A percentile compares a stretch with the other conserved stretches of the same genome.
Conservation (phyloP, 2,888 invertebrate species). For the Thereva unica region DNA sequence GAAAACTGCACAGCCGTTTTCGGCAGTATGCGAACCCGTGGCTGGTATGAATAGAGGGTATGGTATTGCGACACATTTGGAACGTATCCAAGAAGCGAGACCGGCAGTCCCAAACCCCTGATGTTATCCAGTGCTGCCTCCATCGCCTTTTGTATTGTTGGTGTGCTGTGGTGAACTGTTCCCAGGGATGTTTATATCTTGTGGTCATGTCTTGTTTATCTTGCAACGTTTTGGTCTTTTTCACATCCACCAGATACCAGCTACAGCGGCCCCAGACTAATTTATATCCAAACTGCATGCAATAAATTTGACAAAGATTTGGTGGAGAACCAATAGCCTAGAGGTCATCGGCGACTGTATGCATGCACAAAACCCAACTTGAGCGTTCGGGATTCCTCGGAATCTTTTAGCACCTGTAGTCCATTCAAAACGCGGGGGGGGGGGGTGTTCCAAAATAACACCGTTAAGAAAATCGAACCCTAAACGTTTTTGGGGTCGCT, state of each 20-base stretch:
- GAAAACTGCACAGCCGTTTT: conserved; percentile 10
- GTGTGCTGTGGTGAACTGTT: conserved; percentile 11
- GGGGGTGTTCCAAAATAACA: no score
- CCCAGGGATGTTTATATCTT: conserved; percentile 29
- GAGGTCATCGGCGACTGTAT: conserved; percentile 17
- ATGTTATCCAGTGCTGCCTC: conserved; percentile 5
- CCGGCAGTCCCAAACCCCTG: no score
- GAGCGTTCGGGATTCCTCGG: conserved; percentile 6
- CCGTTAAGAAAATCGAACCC: no score
- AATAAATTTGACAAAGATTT: conserved; percentile 32
- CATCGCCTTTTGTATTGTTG: conserved; percentile 7
- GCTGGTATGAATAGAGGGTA: neutral
- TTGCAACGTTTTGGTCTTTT: conserved; percentile 18
- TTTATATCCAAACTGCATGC: conserved; percentile 27
- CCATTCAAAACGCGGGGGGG: no score
- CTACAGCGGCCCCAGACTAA: conserved; percentile 20
- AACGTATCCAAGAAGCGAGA: conserved; percentile 14
- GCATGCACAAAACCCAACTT: neutral
- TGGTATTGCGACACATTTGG: conserved; percentile 22
- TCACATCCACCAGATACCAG: conserved; percentile 21
- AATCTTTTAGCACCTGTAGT: conserved; percentile 14
- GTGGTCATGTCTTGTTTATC: conserved; percentile 23
- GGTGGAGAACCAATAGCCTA: conserved; percentile 26
- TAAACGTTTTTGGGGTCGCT: no score
- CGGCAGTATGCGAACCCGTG: conserved; percentile 8